These are phyloP conservation scores for Folsomia candida DNA, from an alignment of 2,888 invertebrate species.

Conservation along the genomic window DNA sequence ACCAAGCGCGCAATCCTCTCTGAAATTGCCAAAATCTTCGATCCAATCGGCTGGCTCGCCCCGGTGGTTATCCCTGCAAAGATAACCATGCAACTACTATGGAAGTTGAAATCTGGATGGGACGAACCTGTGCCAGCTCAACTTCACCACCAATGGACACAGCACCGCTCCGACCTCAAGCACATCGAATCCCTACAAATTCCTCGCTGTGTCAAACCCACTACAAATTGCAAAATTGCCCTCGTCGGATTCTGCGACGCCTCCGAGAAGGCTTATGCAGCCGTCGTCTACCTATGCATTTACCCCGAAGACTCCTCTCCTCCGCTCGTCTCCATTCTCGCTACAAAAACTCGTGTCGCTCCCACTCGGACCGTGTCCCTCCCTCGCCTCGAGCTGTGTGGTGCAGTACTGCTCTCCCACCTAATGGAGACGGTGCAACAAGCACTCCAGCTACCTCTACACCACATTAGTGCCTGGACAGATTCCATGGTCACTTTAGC, in stretches of 20 bases:
- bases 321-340: too few relatives aligned
- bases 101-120: conserved; percentile 21
- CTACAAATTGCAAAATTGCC: neutral
- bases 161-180: neutral
- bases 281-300: conserved; percentile 6
- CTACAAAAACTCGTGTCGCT: conserved; percentile 48
- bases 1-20: conserved; percentile 47
- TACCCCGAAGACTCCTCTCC: too few relatives aligned
- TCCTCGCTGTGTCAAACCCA: neutral
- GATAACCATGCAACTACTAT: conserved; percentile 42
- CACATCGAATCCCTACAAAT: neutral
- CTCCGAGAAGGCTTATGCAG: conserved; percentile 8
- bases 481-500: conserved; percentile 52
- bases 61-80: conserved; percentile 32
- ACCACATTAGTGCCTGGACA: too few relatives aligned
- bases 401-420: conserved; percentile 48
- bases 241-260: conserved; percentile 23
- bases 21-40: conserved; percentile 44
- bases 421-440: conserved; percentile 31
- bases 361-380: conserved; percentile 48
- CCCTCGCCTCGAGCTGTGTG: conserved; percentile 51
- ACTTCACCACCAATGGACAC: neutral
- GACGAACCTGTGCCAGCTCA: neutral
- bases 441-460: conserved; percentile 10
- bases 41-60: conserved; percentile 17